Percentiles rank a stretch among this genome's conserved stretches.
phyloP scores from a whole-genome alignment of 1,140 invertebrate genomes.

The Sminthurinus signatus region DNA sequence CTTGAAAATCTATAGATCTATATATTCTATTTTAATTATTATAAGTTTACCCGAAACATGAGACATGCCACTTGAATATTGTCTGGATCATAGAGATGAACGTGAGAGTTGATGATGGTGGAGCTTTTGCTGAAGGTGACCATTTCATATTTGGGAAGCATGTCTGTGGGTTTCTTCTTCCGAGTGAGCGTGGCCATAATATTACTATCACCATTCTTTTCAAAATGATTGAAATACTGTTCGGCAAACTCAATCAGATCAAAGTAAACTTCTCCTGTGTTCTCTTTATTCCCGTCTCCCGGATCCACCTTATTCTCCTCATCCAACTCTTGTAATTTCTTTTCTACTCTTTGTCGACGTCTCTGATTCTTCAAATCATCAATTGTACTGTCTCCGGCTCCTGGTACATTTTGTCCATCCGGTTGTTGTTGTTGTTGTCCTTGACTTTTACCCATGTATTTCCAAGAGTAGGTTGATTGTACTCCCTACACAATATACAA shows the following conservation, averaged over 20 bases:
- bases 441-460: conserved; percentile 17
- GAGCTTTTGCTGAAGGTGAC: conserved; percentile 78
- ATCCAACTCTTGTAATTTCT: conserved; percentile 69
- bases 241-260: conserved; percentile 91
- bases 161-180: conserved; percentile 67
- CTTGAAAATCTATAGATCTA: no score
- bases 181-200: conserved; percentile 83
- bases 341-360: conserved; percentile 73
- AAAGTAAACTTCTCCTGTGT: conserved; percentile 54
- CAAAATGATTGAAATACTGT: conserved; percentile 85
- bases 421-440: no score
- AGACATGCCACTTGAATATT: conserved; percentile 70
- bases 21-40: no score
- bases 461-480: conserved; percentile 23
- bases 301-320: conserved; percentile 51
- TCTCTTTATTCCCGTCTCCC: conserved; percentile 52
- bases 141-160: conserved; percentile 84
- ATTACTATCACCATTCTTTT: conserved; percentile 71
- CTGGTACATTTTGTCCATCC: conserved; percentile 18
- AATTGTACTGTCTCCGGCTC: no score
- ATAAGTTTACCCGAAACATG: conserved; percentile 71
- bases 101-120: conserved; percentile 85
- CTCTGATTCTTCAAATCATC: conserved; percentile 62
- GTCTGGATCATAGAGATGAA: conserved; percentile 91
- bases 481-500: conserved; percentile 5